Percentiles rank a stretch among this genome's conserved stretches.
Evolutionary conservation across 1,140 invertebrate species (phyloP).

Genomic region (Zaprionus lachaisei): DNA sequence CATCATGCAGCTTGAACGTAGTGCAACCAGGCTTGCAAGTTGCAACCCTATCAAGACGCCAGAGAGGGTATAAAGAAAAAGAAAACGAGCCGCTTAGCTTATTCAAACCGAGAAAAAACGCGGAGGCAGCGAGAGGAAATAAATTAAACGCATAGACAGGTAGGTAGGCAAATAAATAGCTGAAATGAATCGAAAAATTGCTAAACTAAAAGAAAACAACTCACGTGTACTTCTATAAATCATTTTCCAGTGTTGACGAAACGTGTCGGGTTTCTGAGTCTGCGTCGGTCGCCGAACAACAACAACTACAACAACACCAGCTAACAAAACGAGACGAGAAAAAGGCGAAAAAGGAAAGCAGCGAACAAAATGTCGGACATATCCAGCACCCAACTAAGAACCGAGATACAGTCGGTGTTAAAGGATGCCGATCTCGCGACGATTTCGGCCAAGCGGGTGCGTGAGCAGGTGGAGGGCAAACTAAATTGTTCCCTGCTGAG

Average conservation of each 20-base stretch:
- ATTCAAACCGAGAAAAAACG: slow-evolving; percentile 24
- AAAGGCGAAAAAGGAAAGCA: slow-evolving; percentile 8
- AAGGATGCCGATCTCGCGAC: slow-evolving; percentile 93
- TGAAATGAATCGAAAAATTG: background rate
- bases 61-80: slow-evolving; percentile 67
- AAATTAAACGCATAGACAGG: slow-evolving; percentile 18
- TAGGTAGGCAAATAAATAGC: slow-evolving; percentile 7
- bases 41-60: slow-evolving; percentile 69
- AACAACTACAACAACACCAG: slow-evolving; percentile 7
- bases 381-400: slow-evolving; percentile 70
- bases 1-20: slow-evolving; percentile 34
- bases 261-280: slow-evolving; percentile 62
- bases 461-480: slow-evolving; percentile 93
- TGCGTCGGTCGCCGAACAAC: slow-evolving; percentile 25
- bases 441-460: slow-evolving; percentile 95
- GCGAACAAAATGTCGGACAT: slow-evolving; percentile 80
- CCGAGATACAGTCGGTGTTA: slow-evolving; percentile 87
- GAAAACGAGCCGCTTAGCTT: slow-evolving; percentile 38
- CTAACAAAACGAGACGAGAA: slow-evolving; percentile 20
- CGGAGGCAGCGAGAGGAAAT: slow-evolving; percentile 38
- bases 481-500: slow-evolving; percentile 90
- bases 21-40: slow-evolving; percentile 30
- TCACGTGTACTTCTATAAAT: slow-evolving; percentile 17
- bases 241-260: slow-evolving; percentile 47
- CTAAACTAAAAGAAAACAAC: background rate